phyloP scores from a whole-genome alignment of 1,140 invertebrate genomes.

The Argopecten irradians region DNA sequence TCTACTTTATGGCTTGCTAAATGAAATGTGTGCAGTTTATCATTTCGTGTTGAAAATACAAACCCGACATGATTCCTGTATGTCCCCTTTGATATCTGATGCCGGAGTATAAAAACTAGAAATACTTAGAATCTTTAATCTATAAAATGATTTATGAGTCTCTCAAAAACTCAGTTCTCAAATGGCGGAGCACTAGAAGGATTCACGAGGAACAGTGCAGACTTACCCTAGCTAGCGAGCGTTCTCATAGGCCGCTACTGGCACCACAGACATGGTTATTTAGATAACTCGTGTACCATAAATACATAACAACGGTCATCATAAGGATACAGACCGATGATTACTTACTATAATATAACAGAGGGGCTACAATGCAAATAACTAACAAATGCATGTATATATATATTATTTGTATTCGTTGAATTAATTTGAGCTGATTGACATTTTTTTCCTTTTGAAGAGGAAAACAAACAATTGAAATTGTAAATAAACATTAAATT shows the following conservation, averaged over 20 bases:
- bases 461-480: too few relatives aligned
- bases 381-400: too few relatives aligned
- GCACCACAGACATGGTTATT: not conserved
- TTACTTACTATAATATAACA: too few relatives aligned
- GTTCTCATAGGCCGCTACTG: not conserved
- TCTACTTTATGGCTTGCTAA: constrained; percentile 11
- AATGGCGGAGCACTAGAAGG: not conserved
- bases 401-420: too few relatives aligned
- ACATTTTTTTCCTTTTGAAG: too few relatives aligned
- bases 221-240: not conserved
- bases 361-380: too few relatives aligned
- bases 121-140: constrained; percentile 11
- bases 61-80: not conserved
- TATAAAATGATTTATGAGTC: constrained; percentile 8
- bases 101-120: not conserved
- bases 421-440: too few relatives aligned
- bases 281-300: too few relatives aligned
- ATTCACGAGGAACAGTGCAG: not conserved
- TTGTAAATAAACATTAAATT: too few relatives aligned
- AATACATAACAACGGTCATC: too few relatives aligned
- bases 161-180: not conserved
- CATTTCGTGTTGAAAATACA: constrained; percentile 18
- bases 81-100: not conserved
- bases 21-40: constrained; percentile 12
- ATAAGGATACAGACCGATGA: too few relatives aligned